Base-by-base conservation (phyloP, 2,797 vertebrate species). In the Phoebastria nigripes region DNA sequence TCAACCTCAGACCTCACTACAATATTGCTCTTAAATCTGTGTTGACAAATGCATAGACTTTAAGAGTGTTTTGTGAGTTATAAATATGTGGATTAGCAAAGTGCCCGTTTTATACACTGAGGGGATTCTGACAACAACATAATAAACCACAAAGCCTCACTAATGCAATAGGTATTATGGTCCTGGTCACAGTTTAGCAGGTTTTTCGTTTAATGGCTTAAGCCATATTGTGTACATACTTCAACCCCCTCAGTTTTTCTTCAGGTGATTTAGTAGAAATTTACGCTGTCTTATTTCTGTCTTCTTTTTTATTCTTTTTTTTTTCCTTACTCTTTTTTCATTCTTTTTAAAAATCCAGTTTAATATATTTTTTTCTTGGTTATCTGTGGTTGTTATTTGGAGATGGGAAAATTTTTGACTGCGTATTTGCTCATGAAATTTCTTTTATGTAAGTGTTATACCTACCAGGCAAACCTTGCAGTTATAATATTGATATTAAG, bases 61-160 rank as follows among this genome's bases (percentile, higher is more conserved):
- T 72, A 47, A 65, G 42, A 69, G 54, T 42, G n/a, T 79, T 90
- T 67, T 84, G 42, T 2, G 5, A 70, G 33, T 87, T 94, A 80
- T 22, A 93, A 91, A 87, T 93, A 70, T 31, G 44, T 77, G 74
- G 20, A 70, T 90, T 96, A 94, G 47, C 26, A 73, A 93, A 87
- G 18, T 63, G 12, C 35, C 39, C 5, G 11, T 92, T 94, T 82
- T 51, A 44, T 67, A 82, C 15, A 41, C 49, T 37, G 33, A 71
- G 17, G 12, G 44, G 37, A 71, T 72, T 87, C 65, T 85, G 42
- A 70, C 20, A 72, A 28, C 41, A 82, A 19, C 12, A 6, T 66
- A 63, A 83, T 74, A 81, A 94, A 87, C 22, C 39, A 55, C 28
- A 88, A 83, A 86, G 5, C 9, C 42, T 82, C 42, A 22, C n/a